Conservation (phyloP, 2,888 invertebrate species). For the Sphaerophoria taeniata region DNA sequence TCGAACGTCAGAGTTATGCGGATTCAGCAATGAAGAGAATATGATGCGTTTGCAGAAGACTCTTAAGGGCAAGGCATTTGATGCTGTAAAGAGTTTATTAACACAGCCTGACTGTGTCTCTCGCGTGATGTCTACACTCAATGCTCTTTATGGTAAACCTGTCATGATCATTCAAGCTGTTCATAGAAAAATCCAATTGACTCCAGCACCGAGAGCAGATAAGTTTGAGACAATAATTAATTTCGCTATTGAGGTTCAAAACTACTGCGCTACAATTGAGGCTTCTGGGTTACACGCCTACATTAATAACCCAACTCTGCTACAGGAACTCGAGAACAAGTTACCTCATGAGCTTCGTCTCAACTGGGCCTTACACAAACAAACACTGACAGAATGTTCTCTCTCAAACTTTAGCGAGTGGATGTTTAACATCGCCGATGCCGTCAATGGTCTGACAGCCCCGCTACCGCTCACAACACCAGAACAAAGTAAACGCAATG, state of each 20-base stretch:
- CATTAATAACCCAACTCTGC: conserved; percentile 56
- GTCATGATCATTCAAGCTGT: conserved; percentile 12
- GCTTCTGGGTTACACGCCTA: conserved; percentile 23
- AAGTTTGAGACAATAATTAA: conserved; percentile 9
- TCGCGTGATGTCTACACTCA: conserved; percentile 20
- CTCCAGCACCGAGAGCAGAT: conserved; percentile 16
- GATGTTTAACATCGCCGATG: conserved; percentile 4
- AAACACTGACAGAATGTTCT: background rate
- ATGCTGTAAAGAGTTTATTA: too few species aligned
- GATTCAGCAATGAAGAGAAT: conserved; percentile 51
- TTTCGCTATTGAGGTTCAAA: conserved; percentile 21
- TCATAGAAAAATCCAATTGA: background rate
- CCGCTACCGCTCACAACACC: background rate
- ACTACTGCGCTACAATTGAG: conserved; percentile 16
- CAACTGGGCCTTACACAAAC: conserved; percentile 56
- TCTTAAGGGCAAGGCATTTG: too few species aligned
- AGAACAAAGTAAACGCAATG: background rate
- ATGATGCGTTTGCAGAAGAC: background rate
- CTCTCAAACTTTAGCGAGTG: background rate
- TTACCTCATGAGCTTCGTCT: conserved; percentile 61
- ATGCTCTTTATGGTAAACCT: conserved; percentile 13
- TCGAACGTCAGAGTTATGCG: conserved; percentile 33
- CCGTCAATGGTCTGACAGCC: conserved; percentile 15
- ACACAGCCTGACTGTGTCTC: conserved; percentile 22
- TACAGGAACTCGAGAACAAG: conserved; percentile 62